Evolutionary conservation across 2,113 vertebrate genomes (phyloP).

Genomic region (Neotoma lepida): DNA sequence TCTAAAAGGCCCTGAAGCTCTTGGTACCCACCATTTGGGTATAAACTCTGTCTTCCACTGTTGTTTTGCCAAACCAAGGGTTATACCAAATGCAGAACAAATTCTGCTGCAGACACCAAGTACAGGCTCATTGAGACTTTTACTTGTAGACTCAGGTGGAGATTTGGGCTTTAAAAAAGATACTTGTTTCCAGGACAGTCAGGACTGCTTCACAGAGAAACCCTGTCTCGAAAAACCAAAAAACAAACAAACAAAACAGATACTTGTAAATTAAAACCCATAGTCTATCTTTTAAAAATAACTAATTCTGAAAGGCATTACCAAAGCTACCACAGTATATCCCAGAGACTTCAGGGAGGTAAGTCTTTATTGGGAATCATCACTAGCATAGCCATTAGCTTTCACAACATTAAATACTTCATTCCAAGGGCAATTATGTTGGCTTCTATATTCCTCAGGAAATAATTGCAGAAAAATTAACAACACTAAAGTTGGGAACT

Average conservation of each 20-base stretch:
- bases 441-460: conserved; percentile 38
- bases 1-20: neutral
- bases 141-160: neutral
- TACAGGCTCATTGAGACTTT: neutral
- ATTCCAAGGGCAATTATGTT: conserved; percentile 63
- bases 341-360: conserved; percentile 42
- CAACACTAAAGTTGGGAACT: neutral
- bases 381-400: conserved; percentile 32
- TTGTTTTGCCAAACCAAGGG: neutral
- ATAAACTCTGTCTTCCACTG: conserved; percentile 44
- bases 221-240: no score
- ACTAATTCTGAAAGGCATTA: conserved; percentile 26
- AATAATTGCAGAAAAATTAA: conserved; percentile 57
- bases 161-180: neutral
- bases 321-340: conserved; percentile 30
- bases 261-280: neutral
- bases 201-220: neutral
- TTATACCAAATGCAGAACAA: neutral
- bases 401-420: conserved; percentile 48
- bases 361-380: conserved; percentile 54
- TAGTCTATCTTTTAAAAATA: conserved; percentile 34
- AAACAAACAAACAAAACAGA: neutral
- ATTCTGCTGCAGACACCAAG: neutral
- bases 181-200: no score
- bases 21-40: neutral